Evolutionary conservation across 2,888 invertebrate species (phyloP).

Genomic region (Melanostoma scalare): DNA sequence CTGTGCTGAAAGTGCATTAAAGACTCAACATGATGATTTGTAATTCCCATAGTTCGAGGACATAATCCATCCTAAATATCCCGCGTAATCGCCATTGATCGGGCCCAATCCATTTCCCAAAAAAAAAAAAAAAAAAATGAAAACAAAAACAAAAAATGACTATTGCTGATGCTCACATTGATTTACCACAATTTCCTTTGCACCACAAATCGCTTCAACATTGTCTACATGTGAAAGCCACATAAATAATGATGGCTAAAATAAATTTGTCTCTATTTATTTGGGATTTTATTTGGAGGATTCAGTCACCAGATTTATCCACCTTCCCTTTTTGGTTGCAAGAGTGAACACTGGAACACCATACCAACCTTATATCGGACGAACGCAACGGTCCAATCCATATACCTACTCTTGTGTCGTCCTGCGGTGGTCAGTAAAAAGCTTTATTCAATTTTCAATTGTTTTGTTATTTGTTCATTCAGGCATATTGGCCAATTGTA

Average conservation of each 20-base stretch:
- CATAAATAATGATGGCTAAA: slow-evolving; percentile 72
- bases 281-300: slow-evolving; percentile 71
- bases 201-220: slow-evolving; percentile 72
- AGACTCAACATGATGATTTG: too few species aligned
- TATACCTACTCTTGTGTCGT: slow-evolving; percentile 51
- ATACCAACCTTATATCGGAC: slow-evolving; percentile 49
- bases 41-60: background rate
- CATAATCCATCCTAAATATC: slow-evolving; percentile 44
- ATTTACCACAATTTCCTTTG: slow-evolving; percentile 65
- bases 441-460: slow-evolving; percentile 75
- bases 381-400: background rate
- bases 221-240: slow-evolving; percentile 72
- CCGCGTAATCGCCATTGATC: slow-evolving; percentile 59
- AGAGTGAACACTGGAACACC: slow-evolving; percentile 15
- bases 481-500: slow-evolving; percentile 75
- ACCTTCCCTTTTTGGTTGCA: slow-evolving; percentile 46
- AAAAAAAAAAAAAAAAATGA: slow-evolving; percentile 26
- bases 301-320: slow-evolving; percentile 72
- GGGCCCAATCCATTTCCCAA: slow-evolving; percentile 21
- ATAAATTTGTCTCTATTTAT: slow-evolving; percentile 73
- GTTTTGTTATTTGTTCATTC: slow-evolving; percentile 75
- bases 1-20: too few species aligned
- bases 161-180: slow-evolving; percentile 35
- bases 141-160: slow-evolving; percentile 4
- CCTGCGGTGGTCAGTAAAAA: slow-evolving; percentile 72